Conservation (phyloP, 2,113 vertebrate genomes). For the Psettodes erumei region DNA sequence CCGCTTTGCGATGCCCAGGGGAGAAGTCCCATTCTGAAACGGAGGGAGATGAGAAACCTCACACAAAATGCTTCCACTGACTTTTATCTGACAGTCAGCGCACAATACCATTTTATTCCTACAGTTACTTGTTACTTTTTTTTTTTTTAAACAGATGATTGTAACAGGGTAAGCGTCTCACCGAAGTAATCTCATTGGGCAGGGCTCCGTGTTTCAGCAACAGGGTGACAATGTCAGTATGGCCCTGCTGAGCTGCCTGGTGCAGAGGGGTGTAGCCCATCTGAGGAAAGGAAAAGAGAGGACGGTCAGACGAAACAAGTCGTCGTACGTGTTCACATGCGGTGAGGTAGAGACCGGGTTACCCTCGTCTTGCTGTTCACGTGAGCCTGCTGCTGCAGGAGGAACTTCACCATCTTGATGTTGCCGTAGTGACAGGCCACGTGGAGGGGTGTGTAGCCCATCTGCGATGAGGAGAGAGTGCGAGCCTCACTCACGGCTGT, state of each 20-base stretch:
- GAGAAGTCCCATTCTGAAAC: constrained; percentile 92
- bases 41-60: constrained; percentile 15
- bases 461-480: constrained; percentile 79
- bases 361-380: constrained; percentile 98
- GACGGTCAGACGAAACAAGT: background rate
- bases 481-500: no score
- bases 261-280: constrained; percentile 95
- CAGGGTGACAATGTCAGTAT: constrained; percentile 94
- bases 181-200: constrained; percentile 93
- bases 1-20: constrained; percentile 94
- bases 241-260: constrained; percentile 96
- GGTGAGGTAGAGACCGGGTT: constrained; percentile 27
- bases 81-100: background rate
- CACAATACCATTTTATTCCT: background rate
- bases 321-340: no score
- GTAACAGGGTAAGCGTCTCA: constrained; percentile 71
- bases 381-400: constrained; percentile 93
- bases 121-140: no score
- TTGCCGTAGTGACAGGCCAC: constrained; percentile 98
- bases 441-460: constrained; percentile 96
- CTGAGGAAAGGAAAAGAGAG: constrained; percentile 71
- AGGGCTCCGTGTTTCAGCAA: constrained; percentile 92
- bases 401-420: constrained; percentile 97
- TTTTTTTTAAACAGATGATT: no score
- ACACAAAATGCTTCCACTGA: background rate